phyloP scores from a whole-genome alignment of 2,888 invertebrate genomes.

The Allygus modestus region DNA sequence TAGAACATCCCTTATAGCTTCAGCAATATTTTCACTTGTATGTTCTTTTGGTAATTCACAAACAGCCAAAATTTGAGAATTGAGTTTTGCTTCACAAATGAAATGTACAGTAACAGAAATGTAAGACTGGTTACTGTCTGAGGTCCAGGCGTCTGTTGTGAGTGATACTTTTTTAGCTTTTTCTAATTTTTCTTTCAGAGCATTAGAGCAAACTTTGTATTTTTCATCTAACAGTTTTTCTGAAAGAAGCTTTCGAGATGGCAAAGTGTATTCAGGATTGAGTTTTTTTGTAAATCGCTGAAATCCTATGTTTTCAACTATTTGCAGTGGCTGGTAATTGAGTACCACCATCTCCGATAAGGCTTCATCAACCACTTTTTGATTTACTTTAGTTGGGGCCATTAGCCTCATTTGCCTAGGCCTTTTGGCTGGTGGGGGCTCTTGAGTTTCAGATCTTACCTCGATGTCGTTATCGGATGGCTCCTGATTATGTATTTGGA shows the following conservation, averaged over 20 bases:
- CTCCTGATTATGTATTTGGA: too few species aligned
- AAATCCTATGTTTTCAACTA: conserved; percentile 36
- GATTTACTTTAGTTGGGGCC: conserved; percentile 4
- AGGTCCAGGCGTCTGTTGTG: conserved; percentile 37
- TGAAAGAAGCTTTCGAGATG: neutral
- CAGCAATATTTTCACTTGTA: neutral
- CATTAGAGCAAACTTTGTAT: conserved; percentile 10
- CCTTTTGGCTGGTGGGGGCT: neutral
- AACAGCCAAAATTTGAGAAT: neutral
- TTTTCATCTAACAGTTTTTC: conserved; percentile 13
- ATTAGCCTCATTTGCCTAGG: conserved; percentile 21
- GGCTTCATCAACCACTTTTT: conserved; percentile 28
- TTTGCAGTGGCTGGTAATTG: conserved; percentile 19
- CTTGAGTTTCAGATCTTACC: neutral
- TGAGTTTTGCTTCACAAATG: neutral
- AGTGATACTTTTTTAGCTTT: conserved; percentile 12
- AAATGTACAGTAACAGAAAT: conserved; percentile 1
- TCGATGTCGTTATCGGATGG: too few species aligned
- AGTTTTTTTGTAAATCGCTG: conserved; percentile 13
- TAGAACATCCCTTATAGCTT: neutral
- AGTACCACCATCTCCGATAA: conserved; percentile 15
- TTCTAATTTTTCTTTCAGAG: conserved; percentile 16
- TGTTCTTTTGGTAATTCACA: conserved; percentile 1
- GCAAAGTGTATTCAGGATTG: conserved; percentile 27
- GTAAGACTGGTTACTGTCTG: conserved; percentile 4